Percentiles rank a stretch among this genome's conserved stretches.
Conservation (phyloP, 2,797 vertebrate genomes). For the Rachycentron canadum region DNA sequence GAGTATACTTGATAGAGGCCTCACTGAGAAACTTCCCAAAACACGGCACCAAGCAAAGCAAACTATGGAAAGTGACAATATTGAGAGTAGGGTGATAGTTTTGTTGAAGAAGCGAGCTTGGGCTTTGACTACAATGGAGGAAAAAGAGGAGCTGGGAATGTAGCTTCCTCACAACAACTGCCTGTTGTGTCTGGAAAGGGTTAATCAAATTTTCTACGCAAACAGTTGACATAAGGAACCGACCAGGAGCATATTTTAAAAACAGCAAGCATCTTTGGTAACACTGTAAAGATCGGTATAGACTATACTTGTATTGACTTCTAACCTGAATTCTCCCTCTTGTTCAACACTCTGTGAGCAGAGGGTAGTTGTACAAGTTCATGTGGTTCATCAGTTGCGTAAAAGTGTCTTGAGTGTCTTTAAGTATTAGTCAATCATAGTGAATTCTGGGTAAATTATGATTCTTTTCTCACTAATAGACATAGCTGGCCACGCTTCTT, state of each 20-base stretch:
- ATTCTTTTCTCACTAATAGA: not conserved
- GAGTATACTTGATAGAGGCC: slow-evolving; percentile 39
- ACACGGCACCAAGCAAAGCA: slow-evolving; percentile 65
- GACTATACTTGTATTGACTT: slow-evolving; percentile 2
- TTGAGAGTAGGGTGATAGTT: slow-evolving; percentile 16
- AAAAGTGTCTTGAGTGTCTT: not conserved
- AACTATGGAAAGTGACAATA: slow-evolving; percentile 58
- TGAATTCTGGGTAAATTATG: not conserved
- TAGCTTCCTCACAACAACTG: slow-evolving; percentile 10
- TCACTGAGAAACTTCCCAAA: slow-evolving; percentile 66
- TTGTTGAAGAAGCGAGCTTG: slow-evolving; percentile 6
- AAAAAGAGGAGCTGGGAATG: slow-evolving; percentile 19
- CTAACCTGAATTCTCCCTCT: slow-evolving; percentile 28
- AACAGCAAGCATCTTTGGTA: not conserved
- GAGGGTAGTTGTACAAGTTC: slow-evolving; percentile 15
- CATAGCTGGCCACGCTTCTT: not conserved
- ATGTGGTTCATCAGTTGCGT: slow-evolving; percentile 14
- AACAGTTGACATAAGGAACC: not conserved
- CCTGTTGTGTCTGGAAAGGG: slow-evolving; percentile 37
- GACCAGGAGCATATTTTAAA: not conserved
- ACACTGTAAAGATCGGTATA: not conserved
- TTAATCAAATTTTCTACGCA: slow-evolving; percentile 24
- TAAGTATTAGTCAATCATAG: slow-evolving; percentile 15
- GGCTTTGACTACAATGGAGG: slow-evolving; percentile 11
- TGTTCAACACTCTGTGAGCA: not conserved